Evolutionary conservation across 2,888 invertebrate species (phyloP).

Genomic region (Digitonthophagus gazella): DNA sequence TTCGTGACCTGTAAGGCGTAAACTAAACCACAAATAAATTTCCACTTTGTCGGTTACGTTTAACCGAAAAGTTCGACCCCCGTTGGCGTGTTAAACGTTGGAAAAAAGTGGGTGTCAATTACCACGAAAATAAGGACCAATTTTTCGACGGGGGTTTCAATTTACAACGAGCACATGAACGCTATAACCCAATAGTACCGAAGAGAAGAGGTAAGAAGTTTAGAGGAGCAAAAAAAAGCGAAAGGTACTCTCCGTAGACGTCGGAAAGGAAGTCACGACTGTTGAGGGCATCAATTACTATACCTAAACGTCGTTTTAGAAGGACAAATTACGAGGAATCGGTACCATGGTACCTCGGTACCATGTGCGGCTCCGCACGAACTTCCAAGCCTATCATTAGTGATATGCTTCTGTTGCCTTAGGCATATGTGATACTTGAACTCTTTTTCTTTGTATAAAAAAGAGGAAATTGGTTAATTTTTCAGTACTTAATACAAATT

Average conservation of each 20-base stretch:
- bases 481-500: no score
- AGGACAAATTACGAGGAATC: slow-evolving; percentile 7
- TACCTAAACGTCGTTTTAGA: slow-evolving; percentile 13
- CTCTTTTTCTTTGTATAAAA: slow-evolving; percentile 8
- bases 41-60: neutral
- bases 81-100: neutral
- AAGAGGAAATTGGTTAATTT: no score
- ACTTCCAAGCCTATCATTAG: slow-evolving; percentile 27
- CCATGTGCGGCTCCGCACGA: slow-evolving; percentile 27
- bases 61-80: neutral
- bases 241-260: neutral
- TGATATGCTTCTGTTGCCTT: slow-evolving; percentile 25
- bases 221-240: neutral
- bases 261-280: slow-evolving; percentile 17
- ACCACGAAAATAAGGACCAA: neutral
- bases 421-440: slow-evolving; percentile 31
- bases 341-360: slow-evolving; percentile 9
- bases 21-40: neutral
- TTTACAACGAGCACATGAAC: neutral
- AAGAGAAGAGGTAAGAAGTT: neutral
- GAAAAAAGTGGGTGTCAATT: neutral
- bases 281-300: slow-evolving; percentile 12
- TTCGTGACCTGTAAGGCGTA: neutral
- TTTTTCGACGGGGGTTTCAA: neutral
- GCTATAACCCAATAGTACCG: neutral